Base-by-base conservation (phyloP, 2,888 invertebrate genomes). In the Anarsia innoxiella region DNA sequence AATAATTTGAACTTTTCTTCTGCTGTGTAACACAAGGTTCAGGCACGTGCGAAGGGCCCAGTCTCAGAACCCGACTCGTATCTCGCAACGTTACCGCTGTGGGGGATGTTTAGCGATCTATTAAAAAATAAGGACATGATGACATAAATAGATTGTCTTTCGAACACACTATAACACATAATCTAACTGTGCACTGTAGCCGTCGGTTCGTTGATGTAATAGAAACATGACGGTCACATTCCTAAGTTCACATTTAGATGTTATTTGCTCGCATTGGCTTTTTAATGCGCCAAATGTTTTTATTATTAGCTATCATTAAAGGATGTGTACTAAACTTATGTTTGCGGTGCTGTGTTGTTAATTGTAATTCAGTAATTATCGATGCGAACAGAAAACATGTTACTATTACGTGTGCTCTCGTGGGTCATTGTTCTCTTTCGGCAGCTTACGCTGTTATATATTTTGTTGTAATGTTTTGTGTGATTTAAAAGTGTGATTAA, bases 61-160 rank as follows among this genome's bases (percentile, higher is more conserved):
- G 66, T 69, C 66, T 70, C 64, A 60, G 64, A 66, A 68, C 68
- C 66, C 72, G 63, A 75, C 74, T 80, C 71, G 74, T 69, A 66
- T 66, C 73, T 74, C 73, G 67, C 63, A 63, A 66, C 68, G 60
- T 61, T 63, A 57, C 62, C 84, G 70, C 64, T 64, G 82, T 80
- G 83, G 83, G 84, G 84, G 84, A 82, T 82, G 83, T 66, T 79
- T 66, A 58, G 61, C 65, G 76, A 79, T 84, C 84, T 84, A 84
- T 83, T 75, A 82, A 82, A 82, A 84, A 82, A 82, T 80, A 82
- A 84, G 77, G 79, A 83, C 80, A 77, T 78, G 70, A 75, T 75
- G 82, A 80, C 83, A 80, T 62, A 83, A 84, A 84, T 84, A 84
- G 84, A 84, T 71, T 61, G 66, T 67, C 64, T 76, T 74, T 73